phyloP scores from a whole-genome alignment of 2,888 invertebrate species.

The Crossocerus cetratus region DNA sequence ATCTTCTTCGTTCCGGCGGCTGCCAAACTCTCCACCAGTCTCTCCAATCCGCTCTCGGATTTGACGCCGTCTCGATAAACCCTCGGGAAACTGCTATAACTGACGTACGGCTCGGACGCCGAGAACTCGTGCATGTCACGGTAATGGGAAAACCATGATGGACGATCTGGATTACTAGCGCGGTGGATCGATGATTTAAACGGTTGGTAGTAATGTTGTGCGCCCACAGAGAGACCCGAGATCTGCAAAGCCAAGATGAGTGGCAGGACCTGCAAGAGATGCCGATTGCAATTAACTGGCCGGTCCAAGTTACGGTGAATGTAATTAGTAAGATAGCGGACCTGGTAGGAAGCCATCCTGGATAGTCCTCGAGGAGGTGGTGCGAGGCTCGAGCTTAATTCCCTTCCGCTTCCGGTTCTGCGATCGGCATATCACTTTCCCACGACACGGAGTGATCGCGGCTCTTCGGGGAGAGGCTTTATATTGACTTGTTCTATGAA shows the following conservation, averaged over 20 bases:
- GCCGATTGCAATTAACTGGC: neutral
- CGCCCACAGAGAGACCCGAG: slow-evolving; percentile 43
- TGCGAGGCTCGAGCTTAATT: slow-evolving; percentile 8
- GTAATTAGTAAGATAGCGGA: slow-evolving; percentile 28
- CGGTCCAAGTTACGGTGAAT: neutral
- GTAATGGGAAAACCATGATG: slow-evolving; percentile 26
- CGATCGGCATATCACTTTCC: slow-evolving; percentile 65
- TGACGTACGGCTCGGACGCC: slow-evolving; percentile 34
- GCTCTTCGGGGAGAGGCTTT: slow-evolving; percentile 64
- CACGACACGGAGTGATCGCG: slow-evolving; percentile 69
- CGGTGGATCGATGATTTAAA: slow-evolving; percentile 30
- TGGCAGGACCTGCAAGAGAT: slow-evolving; percentile 32
- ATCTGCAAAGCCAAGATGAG: slow-evolving; percentile 46
- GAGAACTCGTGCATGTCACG: slow-evolving; percentile 27
- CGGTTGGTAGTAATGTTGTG: slow-evolving; percentile 39
- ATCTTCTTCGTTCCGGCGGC: slow-evolving; percentile 48
- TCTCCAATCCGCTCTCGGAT: slow-evolving; percentile 9
- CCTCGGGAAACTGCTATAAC: slow-evolving; percentile 20
- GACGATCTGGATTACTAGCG: slow-evolving; percentile 12
- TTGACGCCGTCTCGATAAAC: neutral
- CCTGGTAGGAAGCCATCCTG: slow-evolving; percentile 54
- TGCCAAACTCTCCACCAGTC: slow-evolving; percentile 14
- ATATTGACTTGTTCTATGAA: slow-evolving; percentile 66
- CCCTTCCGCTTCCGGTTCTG: slow-evolving; percentile 47
- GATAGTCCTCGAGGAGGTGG: slow-evolving; percentile 24